Base-by-base conservation (phyloP, 2,888 invertebrate species). In the Leucophenga maculata region DNA sequence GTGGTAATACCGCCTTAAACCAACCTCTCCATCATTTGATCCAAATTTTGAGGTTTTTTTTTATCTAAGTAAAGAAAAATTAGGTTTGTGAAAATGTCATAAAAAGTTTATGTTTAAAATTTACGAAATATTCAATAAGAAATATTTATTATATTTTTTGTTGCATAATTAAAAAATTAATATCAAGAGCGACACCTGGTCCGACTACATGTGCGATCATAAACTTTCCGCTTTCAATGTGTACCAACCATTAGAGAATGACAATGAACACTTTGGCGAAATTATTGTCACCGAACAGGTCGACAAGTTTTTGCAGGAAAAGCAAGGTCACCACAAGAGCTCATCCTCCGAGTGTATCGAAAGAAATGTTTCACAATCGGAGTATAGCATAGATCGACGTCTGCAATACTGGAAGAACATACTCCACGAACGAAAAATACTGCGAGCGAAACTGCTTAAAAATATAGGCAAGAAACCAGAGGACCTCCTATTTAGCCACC, bases 401-500 rank as follows among this genome's bases (percentile, higher is more conserved):
- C 72, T 86, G 13, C 59, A 77, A 18, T 86, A 86, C 67, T 86
- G 86, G 86, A 84, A 81, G 60, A 67, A 80, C 22, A 72, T 79
- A 74, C 67, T 86, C 14, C 68, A 62, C 4, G 68, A 81, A 11
- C 76, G 86, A 0, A 74, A 74, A 0, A 26, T 59, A 0, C n/a
- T 79, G 46, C 78, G 74, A 20, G 18, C 14, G 0, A 78, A 64
- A 18, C 26, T 80, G 11, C 64, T 67, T 0, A 16, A 18, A n/a
- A 54, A 62, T 0, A 74, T 74, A 0, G 72, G 72, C 6, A 80
- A 80, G 18, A 6, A 32, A 0, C 69, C 76, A 0, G n/a, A 69
- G 0, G 70, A 76, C 0, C 46, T 85, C 60, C 72, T 82, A 8
- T 73, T 78, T n/a, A 78, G 79, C 73, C 77, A 72, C 6, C 55